phyloP scores from a whole-genome alignment of 2,113 vertebrate species.

The Brevimyrus niger region DNA sequence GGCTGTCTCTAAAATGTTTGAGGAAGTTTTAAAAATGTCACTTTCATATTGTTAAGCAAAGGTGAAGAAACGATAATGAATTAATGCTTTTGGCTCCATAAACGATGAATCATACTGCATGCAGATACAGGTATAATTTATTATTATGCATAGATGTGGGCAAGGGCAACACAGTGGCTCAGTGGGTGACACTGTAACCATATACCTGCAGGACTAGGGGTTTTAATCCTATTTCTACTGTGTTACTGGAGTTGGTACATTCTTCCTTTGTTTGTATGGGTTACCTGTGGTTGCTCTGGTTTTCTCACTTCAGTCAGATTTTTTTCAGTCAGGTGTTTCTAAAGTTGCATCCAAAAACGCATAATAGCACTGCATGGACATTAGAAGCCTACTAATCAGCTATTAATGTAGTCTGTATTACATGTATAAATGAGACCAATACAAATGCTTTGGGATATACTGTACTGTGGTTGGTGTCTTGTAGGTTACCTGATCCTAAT shows the following conservation, averaged over 20 bases:
- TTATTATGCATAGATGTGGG: not conserved
- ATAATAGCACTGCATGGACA: not conserved
- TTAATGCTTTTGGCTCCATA: not conserved
- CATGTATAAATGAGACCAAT: not conserved
- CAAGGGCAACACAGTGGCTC: not conserved
- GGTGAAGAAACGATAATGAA: not conserved
- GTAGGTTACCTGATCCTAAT: not conserved
- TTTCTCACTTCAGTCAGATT: not conserved
- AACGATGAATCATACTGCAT: not conserved
- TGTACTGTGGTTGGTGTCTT: not conserved
- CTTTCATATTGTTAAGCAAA: not conserved
- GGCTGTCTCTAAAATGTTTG: not conserved
- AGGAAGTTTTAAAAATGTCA: not conserved
- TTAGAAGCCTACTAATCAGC: not conserved
- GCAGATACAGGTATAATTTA: not conserved
- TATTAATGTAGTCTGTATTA: not conserved
- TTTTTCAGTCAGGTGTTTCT: not conserved
- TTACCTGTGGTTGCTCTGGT: not conserved
- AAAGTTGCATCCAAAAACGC: not conserved
- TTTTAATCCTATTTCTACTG: not conserved
- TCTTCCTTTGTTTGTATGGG: not conserved
- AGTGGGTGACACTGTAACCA: not conserved
- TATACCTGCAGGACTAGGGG: not conserved
- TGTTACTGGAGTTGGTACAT: not conserved
- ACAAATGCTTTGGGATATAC: not conserved